These are phyloP conservation scores for Catharus minimus DNA, from an alignment of 2,113 vertebrate species.

Conservation along the genomic window DNA sequence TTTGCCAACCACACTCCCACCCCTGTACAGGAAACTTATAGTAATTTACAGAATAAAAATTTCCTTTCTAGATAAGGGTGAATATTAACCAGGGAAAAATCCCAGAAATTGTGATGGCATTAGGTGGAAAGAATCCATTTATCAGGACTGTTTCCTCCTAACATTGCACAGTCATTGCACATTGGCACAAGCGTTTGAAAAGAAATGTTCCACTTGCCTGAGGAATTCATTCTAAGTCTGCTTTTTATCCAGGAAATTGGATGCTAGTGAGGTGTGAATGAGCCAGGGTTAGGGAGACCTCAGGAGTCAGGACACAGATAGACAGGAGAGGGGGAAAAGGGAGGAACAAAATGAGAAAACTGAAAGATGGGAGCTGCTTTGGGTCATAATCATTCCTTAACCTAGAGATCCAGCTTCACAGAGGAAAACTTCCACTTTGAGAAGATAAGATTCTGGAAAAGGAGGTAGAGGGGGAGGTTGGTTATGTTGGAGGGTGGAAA, in stretches of 20 bases:
- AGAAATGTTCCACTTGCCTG: not conserved
- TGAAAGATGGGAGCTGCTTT: not conserved
- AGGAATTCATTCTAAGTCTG: not conserved
- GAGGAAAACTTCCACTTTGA: not conserved
- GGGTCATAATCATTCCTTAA: not conserved
- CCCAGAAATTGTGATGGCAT: not conserved
- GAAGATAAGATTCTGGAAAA: not conserved
- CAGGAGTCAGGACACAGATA: not conserved
- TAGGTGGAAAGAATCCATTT: not conserved
- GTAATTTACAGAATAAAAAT: not conserved
- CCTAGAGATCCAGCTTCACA: not conserved
- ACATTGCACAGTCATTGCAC: not conserved
- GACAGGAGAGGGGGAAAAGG: not conserved
- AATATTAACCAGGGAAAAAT: not conserved
- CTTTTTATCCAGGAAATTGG: constrained; percentile 8
- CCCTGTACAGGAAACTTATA: not conserved
- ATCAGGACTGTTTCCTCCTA: not conserved
- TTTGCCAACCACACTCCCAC: not conserved
- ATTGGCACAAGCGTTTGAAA: not conserved
- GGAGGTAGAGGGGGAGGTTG: not conserved
- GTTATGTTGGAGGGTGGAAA: not conserved
- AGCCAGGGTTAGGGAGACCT: not conserved
- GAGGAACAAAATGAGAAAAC: not conserved
- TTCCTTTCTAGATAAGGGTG: not conserved
- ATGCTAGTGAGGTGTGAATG: not conserved